Conservation (phyloP, 2,797 vertebrate species). For the Lepus oiostolus region DNA sequence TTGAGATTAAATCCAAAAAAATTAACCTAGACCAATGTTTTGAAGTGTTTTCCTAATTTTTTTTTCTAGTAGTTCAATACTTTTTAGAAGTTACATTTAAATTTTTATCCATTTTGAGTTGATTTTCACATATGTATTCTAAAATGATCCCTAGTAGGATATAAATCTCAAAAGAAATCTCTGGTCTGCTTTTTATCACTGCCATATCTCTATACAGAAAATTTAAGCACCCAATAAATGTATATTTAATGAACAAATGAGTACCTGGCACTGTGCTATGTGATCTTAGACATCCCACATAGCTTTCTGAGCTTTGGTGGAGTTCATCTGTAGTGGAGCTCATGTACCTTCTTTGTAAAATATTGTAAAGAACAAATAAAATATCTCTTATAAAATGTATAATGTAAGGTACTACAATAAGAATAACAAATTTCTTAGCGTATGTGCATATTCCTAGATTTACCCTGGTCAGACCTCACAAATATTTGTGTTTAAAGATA, state of each 20-base stretch:
- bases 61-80: too few species aligned
- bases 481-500: background rate
- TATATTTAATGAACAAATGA: background rate
- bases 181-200: background rate
- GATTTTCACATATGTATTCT: background rate
- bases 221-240: background rate
- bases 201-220: background rate
- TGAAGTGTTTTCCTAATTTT: too few species aligned
- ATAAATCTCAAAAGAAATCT: background rate
- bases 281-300: background rate
- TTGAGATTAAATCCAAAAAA: too few species aligned
- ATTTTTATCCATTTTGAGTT: too few species aligned
- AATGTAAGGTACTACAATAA: background rate
- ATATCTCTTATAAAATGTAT: background rate
- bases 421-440: background rate
- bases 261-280: background rate
- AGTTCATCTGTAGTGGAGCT: background rate
- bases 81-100: too few species aligned
- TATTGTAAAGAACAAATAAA: conserved; percentile 9
- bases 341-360: background rate
- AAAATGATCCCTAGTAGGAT: background rate
- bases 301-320: background rate
- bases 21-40: too few species aligned
- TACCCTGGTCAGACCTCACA: background rate
- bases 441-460: background rate